A percentile compares a stretch with the other conserved stretches of the same genome.
These are phyloP conservation scores for Apostichopus parvimensis DNA, from an alignment of 35 echinoderm and acorn worm species.

Conservation along the genomic window DNA sequence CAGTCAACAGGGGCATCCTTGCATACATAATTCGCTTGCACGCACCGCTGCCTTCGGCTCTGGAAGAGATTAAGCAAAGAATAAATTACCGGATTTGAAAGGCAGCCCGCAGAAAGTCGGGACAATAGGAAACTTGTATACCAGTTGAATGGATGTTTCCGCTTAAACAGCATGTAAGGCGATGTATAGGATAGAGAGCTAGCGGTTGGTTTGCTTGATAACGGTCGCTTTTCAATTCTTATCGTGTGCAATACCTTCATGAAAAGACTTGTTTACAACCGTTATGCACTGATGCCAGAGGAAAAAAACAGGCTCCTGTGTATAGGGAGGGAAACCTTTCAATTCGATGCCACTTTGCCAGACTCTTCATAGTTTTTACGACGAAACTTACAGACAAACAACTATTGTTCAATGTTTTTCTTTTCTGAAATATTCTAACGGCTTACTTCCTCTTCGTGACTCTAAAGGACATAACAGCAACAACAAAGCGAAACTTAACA, in stretches of 20 bases:
- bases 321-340: background rate
- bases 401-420: background rate
- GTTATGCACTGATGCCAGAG: background rate
- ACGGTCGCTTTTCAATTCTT: background rate
- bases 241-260: background rate
- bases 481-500: too few species aligned
- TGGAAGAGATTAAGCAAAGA: constrained; percentile 30
- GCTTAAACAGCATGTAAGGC: constrained; percentile 5
- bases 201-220: background rate
- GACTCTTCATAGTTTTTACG: background rate
- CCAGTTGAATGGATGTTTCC: background rate
- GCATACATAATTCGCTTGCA: constrained; percentile 34
- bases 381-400: background rate
- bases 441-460: too few species aligned
- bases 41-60: constrained; percentile 26
- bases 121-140: constrained; percentile 32
- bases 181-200: background rate
- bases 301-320: too few species aligned
- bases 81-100: constrained; percentile 46
- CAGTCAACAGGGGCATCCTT: background rate
- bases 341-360: background rate
- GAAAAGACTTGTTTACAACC: constrained; percentile 8
- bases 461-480: too few species aligned
- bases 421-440: background rate
- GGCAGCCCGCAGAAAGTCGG: constrained; percentile 28